Conservation (phyloP, 2,888 invertebrate genomes). For the Pseudococcus viburni region DNA sequence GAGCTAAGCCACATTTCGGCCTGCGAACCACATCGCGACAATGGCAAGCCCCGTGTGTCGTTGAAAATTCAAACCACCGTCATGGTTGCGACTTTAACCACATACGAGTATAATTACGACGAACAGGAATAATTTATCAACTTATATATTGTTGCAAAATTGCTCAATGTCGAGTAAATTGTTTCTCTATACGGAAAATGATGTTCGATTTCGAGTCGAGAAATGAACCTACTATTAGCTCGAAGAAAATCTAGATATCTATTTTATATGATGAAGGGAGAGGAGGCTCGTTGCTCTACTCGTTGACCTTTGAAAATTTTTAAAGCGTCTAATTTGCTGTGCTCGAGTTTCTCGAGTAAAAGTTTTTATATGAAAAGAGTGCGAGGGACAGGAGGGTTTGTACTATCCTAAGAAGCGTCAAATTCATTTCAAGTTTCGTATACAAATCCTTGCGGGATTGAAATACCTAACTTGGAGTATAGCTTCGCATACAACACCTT, state of each 20-base stretch:
- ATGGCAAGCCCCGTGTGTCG: not conserved
- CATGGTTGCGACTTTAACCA: not conserved
- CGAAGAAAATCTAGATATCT: not conserved
- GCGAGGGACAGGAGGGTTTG: not conserved
- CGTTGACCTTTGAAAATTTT: slow-evolving; percentile 1
- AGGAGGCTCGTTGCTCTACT: not conserved
- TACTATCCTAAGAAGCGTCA: not conserved
- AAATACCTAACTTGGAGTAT: not conserved
- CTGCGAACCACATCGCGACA: not conserved
- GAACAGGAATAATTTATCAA: not conserved
- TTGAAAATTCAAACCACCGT: not conserved
- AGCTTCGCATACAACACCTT: slow-evolving; percentile 2
- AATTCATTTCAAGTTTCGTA: slow-evolving; percentile 21
- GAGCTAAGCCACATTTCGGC: not conserved
- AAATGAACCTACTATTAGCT: not conserved
- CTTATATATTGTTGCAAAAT: not conserved
- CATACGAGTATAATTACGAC: not conserved
- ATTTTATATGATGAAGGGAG: not conserved
- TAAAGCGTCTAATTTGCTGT: not conserved
- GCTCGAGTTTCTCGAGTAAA: slow-evolving; percentile 3
- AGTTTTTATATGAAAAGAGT: not conserved
- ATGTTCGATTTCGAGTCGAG: too few relatives aligned
- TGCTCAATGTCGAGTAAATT: not conserved
- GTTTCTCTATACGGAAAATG: not conserved
- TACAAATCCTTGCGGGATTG: not conserved